Evolutionary conservation across 2,888 invertebrate genomes (phyloP).

Genomic region (Graphium colonna): DNA sequence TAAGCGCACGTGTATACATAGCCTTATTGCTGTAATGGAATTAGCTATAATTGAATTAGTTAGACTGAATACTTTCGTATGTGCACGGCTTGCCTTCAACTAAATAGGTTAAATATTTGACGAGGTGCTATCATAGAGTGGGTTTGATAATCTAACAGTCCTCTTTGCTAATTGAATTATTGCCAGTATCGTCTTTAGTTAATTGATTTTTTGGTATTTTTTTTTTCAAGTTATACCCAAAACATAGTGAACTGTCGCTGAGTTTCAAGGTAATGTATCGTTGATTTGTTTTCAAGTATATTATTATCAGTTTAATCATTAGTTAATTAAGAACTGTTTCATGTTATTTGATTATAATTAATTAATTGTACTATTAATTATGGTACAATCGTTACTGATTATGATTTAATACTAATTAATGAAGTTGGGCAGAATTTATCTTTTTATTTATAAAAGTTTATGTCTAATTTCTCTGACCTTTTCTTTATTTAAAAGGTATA

Average conservation of each 20-base stretch:
- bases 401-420: too few species aligned
- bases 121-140: conserved; percentile 13
- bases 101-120: conserved; percentile 23
- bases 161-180: background rate
- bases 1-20: conserved; percentile 37
- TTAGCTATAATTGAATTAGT: conserved; percentile 73
- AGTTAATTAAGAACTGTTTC: background rate
- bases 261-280: background rate
- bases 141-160: conserved; percentile 9
- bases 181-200: background rate
- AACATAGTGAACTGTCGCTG: background rate
- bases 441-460: too few species aligned
- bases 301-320: background rate
- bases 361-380: too few species aligned
- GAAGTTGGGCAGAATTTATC: too few species aligned
- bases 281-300: background rate
- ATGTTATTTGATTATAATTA: too few species aligned
- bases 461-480: too few species aligned
- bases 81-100: conserved; percentile 10
- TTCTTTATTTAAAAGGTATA: too few species aligned
- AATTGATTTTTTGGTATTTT: background rate
- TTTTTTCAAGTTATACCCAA: too few species aligned
- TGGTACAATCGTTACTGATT: too few species aligned
- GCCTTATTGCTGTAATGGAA: conserved; percentile 67
- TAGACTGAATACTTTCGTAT: conserved; percentile 35